Evolutionary conservation across 2,888 invertebrate species (phyloP), one percentile per base, ranked within the genome.

Genomic region (Prosopocoilus inquinatus): DNA sequence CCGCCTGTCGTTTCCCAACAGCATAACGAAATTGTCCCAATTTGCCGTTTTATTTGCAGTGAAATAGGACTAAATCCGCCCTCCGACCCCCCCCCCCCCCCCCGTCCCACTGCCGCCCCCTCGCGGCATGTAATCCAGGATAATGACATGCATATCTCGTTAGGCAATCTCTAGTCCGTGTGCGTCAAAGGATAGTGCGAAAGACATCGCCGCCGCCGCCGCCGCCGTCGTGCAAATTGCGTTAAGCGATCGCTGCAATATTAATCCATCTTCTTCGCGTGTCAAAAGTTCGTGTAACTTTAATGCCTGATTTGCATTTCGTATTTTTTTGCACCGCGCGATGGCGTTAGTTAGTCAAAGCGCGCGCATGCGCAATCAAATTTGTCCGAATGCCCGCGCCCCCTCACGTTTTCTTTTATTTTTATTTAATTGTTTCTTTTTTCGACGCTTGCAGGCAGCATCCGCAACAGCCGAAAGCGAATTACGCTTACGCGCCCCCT

Each of bases 241-340:
- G 34, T 53, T 47, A 53, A 48, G 43, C 47, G 43, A 48, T 53
- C 47, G n/a, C 41, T 32, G 20, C 48, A 47, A 48, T 44, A 48
- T 34, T 53, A 53, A 53, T 53, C 53, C 53, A 53, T 53, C 53
- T 53, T 53, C 53, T 28, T 28, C 20, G 2, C 20, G 20, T 28
- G 20, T 28, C 20, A 28, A 28, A 28, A 28, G 5, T 28, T 28
- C 20, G 20, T 28, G 20, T 28, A 28, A 28, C 5, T 28, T 28
- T 3, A 28, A 28, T 5, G 20, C 47, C 48, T 41, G 48, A 53
- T 53, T 53, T 53, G 53, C 53, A 53, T 53, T 48, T 53, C 43
- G 44, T 38, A 47, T 47, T 47, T 53, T 53, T 15, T 34, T 5
- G 15, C 33, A 33, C 32, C 3, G 3, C 3, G 20, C 20, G 20